Base-by-base conservation (phyloP, 2,888 invertebrate species). In the Archips crataeganus region DNA sequence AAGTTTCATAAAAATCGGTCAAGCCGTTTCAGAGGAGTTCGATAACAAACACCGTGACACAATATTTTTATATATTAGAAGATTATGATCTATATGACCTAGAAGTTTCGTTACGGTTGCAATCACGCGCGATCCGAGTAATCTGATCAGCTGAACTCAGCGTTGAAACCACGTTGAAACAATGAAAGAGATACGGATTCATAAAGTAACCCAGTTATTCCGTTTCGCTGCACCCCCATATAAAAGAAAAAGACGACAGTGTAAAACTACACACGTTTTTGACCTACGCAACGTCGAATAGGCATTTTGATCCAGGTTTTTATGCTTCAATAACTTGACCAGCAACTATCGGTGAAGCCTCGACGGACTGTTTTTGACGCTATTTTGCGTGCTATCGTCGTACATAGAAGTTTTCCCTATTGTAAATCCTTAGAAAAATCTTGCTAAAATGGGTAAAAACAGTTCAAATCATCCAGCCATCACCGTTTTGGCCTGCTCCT, bases 261-360 rank as follows among this genome's bases (percentile, higher is more conserved):
- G 72, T 68, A 68, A 73, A 68, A 49, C 59, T 15, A 63, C 63
- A 64, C 47, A 59, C 54, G 61, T 47, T 47, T 68, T 42, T 57
- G 23, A 10, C 32, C 10, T 42, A 2, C 54, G 47, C 39, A 13
- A 32, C 51, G 51, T 60, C n/a, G 54, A 62, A 72, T 67, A 57
- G 15, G 36, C 13, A 45, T 63, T 42, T 62, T 63, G 57, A 68
- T 62, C 54, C 73, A 64, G 68, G 72, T 68, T 64, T 73, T 59
- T 51, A 73, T 63, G 68, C 68, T 68, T 73, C 73, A 68, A 68
- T 73, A 73, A 73, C 63, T 73, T 73, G 73, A 73, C 73, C 73
- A 73, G 57, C 39, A 60, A 60, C 71, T 66, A 71, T 71, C 71
- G 67, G 71, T 45, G 61, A 67, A 72, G 54, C 23, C 54, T 45